Conservation (phyloP, 1,140 invertebrate species). For the Trachelipus rathkii region DNA sequence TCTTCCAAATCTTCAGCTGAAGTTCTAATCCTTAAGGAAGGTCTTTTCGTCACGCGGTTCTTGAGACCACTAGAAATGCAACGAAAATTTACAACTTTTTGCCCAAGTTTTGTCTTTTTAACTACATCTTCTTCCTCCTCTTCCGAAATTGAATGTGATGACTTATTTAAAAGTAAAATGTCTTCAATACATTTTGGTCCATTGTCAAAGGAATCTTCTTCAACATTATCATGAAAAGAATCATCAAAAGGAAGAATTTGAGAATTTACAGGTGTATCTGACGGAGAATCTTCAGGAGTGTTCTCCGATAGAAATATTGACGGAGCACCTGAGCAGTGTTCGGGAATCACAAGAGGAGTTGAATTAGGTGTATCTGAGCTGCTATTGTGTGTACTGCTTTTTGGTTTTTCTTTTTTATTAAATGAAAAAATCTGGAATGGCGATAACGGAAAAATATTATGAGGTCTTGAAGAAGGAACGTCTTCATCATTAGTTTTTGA, state of each 20-base stretch:
- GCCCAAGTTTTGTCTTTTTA: background rate
- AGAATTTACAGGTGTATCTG: background rate
- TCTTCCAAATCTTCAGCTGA: background rate
- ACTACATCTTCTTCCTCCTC: background rate
- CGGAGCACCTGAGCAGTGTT: background rate
- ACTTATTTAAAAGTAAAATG: background rate
- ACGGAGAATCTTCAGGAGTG: background rate
- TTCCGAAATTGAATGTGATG: background rate
- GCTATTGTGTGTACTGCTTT: background rate
- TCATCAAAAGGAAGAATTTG: background rate
- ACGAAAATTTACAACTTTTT: background rate
- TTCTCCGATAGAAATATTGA: background rate
- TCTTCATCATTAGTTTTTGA: background rate
- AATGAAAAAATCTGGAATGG: background rate
- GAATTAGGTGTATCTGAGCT: background rate
- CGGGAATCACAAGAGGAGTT: background rate
- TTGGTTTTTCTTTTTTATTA: background rate
- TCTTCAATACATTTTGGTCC: conserved; percentile 2
- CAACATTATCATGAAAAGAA: background rate
- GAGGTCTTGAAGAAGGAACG: background rate
- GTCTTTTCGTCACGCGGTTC: background rate
- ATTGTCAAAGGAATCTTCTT: background rate
- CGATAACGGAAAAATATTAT: background rate
- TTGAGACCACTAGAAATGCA: background rate
- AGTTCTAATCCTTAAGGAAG: background rate